Evolutionary conservation across 2,797 vertebrate genomes (phyloP), one percentile per base, ranked within the genome.

Genomic region (Melanotaenia nigrans): DNA sequence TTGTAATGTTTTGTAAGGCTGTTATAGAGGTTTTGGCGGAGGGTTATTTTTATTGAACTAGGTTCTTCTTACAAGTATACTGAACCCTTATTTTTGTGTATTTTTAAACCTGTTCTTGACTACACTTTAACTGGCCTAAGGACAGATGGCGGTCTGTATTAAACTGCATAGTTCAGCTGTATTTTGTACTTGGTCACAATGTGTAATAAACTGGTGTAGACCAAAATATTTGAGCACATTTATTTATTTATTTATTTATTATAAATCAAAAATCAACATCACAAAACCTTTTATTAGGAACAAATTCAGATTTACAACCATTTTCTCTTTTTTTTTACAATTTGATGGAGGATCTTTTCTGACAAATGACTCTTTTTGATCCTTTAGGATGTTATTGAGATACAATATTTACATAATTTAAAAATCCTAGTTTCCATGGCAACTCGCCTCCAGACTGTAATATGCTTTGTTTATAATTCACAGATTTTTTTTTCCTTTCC

Each of bases 121-220:
- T 91, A 89, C 88, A 92, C 89, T 92, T 92, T 87, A 88, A 85
- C 81, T 88, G 90, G 92, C 85, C 85, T 66, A 59, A 90, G 88
- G 79, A 85, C 86, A 87, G 91, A 89, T 65, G 58, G 85, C 61
- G 58, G 89, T 93, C 92, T 90, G 92, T 91, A 93, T 93, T 89
- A 91, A 93, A 94, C 89, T 87, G 91, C 91, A 91, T 94, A 93
- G 92, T 90, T 93, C 79, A 85, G 86, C 84, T 94, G 93, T 94
- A 94, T 95, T 95, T 95, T 95, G 95, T 95, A 95, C 92, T 90
- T 93, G 89, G 92, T 93, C 87, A 93, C 90, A 91, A 93, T 78
- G 92, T 94, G 92, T 92, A 95, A 94, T 94, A 95, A 95, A 95
- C 81, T 90, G 92, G 92, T 94, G 92, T 91, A 92, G 91, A 91